Conservation (phyloP, 2,888 invertebrate genomes). For the Mantis religiosa region DNA sequence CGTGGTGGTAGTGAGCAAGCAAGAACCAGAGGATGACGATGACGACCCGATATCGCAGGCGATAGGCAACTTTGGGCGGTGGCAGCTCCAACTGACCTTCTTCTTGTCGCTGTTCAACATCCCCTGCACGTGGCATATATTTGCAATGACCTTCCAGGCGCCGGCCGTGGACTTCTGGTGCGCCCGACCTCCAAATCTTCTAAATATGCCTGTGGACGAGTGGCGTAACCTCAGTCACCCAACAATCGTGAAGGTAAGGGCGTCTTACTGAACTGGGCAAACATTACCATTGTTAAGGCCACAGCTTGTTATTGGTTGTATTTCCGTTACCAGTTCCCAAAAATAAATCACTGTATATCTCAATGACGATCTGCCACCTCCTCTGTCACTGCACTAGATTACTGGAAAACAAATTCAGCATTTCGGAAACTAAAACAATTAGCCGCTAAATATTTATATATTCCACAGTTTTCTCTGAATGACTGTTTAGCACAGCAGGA, state of each 20-base stretch:
- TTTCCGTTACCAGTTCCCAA: too few species aligned
- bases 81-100: constrained; percentile 72
- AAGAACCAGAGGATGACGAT: constrained; percentile 23
- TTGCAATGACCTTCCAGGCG: constrained; percentile 69
- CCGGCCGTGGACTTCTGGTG: constrained; percentile 68
- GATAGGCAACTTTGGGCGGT: constrained; percentile 71
- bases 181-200: constrained; percentile 49
- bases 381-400: too few species aligned
- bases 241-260: constrained; percentile 3
- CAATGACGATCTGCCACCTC: too few species aligned
- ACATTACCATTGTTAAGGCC: too few species aligned
- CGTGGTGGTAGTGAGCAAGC: not conserved
- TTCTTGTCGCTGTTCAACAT: constrained; percentile 71
- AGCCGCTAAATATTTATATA: too few species aligned
- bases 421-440: too few species aligned
- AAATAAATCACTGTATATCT: too few species aligned
- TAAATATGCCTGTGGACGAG: constrained; percentile 49
- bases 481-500: too few species aligned
- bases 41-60: constrained; percentile 63
- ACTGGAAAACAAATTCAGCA: too few species aligned
- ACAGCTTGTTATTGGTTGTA: too few species aligned
- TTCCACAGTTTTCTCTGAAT: too few species aligned
- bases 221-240: constrained; percentile 65
- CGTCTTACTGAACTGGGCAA: too few species aligned
- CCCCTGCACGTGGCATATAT: constrained; percentile 78